These are phyloP conservation scores for Parelbella ahira DNA, from an alignment of 2,888 invertebrate genomes.

Conservation along the genomic window DNA sequence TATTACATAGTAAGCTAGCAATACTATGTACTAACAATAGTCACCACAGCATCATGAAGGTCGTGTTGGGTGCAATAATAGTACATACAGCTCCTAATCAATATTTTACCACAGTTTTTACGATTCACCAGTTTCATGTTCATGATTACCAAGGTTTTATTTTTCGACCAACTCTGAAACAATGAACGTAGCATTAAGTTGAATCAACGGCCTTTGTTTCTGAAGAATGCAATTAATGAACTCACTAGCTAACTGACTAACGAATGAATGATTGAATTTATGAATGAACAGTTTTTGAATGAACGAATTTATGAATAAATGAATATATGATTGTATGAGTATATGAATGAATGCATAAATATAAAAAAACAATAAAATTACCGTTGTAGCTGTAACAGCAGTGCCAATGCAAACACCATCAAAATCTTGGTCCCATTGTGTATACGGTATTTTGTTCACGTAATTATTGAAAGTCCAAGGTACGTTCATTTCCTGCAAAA, in stretches of 20 bases:
- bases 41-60: constrained; percentile 15
- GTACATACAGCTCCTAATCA: constrained; percentile 36
- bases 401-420: constrained; percentile 50
- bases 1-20: too few species aligned
- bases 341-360: too few species aligned
- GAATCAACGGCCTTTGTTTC: too few species aligned
- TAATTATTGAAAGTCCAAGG: constrained; percentile 46
- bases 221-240: too few species aligned
- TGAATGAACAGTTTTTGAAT: too few species aligned
- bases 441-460: constrained; percentile 51
- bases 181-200: not conserved
- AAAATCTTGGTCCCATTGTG: constrained; percentile 41
- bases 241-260: too few species aligned
- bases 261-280: too few species aligned
- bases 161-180: constrained; percentile 42
- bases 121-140: constrained; percentile 32
- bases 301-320: too few species aligned
- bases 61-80: constrained; percentile 41
- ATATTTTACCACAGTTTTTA: constrained; percentile 34
- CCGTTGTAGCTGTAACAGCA: constrained; percentile 42
- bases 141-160: constrained; percentile 35
- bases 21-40: constrained; percentile 31
- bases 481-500: constrained; percentile 39
- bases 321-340: too few species aligned
- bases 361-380: constrained; percentile 27